These are phyloP conservation scores for Eulemur coronatus DNA, from an alignment of 2,797 vertebrate genomes.

Conservation along the genomic window DNA sequence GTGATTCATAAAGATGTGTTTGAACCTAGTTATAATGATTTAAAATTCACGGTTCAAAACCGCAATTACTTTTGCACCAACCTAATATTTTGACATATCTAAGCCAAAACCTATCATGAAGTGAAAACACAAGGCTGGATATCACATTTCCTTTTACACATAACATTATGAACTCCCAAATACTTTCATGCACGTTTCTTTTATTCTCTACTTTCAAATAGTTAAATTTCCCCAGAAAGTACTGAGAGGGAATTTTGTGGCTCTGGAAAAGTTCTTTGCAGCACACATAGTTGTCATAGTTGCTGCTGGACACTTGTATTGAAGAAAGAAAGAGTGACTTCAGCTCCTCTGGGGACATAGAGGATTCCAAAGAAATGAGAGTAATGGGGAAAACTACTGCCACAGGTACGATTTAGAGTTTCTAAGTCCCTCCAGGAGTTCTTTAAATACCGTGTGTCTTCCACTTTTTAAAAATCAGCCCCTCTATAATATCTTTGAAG, in stretches of 20 bases:
- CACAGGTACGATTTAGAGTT: background rate
- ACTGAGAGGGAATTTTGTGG: background rate
- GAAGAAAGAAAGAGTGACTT: conserved; percentile 87
- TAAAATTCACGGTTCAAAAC: too few relatives aligned
- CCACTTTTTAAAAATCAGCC: background rate
- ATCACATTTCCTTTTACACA: background rate
- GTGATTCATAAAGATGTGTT: too few relatives aligned
- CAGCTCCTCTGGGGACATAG: conserved; percentile 75
- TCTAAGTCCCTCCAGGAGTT: background rate
- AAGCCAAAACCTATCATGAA: background rate
- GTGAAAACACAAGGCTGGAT: background rate
- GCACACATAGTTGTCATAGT: conserved; percentile 80
- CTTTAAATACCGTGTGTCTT: background rate
- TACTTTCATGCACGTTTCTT: background rate
- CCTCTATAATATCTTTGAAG: background rate
- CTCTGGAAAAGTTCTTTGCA: conserved; percentile 85
- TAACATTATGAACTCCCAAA: background rate
- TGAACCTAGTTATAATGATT: too few relatives aligned
- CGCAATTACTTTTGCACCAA: too few relatives aligned
- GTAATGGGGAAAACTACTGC: background rate
- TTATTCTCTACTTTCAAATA: background rate
- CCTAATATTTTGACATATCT: too few relatives aligned
- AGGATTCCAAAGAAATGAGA: conserved; percentile 86
- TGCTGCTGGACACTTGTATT: conserved; percentile 75
- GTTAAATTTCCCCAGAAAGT: background rate